Evolutionary conservation across 23 tunicate species (phyloP).

Genomic region (Halocynthia aurantium): DNA sequence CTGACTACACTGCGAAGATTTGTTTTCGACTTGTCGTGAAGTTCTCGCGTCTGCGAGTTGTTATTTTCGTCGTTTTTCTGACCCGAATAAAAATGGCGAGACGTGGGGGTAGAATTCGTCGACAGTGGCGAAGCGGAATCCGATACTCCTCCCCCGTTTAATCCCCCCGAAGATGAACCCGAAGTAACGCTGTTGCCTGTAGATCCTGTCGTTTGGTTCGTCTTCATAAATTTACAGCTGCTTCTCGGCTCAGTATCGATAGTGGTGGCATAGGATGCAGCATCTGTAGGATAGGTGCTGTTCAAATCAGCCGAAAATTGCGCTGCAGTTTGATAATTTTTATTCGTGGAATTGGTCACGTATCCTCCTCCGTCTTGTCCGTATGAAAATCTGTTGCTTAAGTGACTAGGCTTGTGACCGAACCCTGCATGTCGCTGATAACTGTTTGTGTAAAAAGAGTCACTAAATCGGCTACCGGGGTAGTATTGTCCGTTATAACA

Average conservation of each 20-base stretch:
- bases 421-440: conserved; percentile 4
- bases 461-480: conserved; percentile 31
- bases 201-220: conserved; percentile 5
- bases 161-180: conserved; percentile 10
- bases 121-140: conserved; percentile 20
- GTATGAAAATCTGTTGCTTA: neutral
- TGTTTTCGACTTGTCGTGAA: too few relatives aligned
- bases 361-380: neutral
- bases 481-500: conserved; percentile 48
- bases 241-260: conserved; percentile 7
- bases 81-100: too few relatives aligned
- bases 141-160: neutral
- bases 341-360: neutral
- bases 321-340: too few relatives aligned
- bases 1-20: too few relatives aligned
- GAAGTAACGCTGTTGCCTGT: conserved; percentile 11
- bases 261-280: neutral
- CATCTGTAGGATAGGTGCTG: neutral
- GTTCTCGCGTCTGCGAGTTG: too few relatives aligned
- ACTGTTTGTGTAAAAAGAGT: conserved; percentile 29
- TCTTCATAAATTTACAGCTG: conserved; percentile 17
- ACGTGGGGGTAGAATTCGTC: neutral
- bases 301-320: neutral
- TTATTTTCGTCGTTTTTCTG: too few relatives aligned
- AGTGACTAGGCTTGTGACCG: neutral